Conservation (phyloP, 2,113 vertebrate genomes). For the Mesoclemmys tuberculata region DNA sequence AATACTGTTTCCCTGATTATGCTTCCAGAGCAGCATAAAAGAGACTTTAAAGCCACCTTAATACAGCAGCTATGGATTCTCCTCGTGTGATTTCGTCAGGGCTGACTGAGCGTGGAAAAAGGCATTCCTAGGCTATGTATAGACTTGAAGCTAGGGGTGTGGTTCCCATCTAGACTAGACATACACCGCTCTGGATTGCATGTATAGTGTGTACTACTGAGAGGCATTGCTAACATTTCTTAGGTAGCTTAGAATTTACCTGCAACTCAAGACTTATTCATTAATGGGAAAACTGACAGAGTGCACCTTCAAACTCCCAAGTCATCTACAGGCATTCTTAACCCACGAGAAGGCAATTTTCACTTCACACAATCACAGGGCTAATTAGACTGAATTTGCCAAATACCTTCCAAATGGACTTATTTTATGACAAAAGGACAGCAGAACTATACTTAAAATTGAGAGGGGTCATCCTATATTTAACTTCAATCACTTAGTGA, state of each 20-base stretch:
- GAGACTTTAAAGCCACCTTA: background rate
- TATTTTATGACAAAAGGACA: background rate
- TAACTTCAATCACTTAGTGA: no score
- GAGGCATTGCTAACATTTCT: background rate
- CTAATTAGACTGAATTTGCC: background rate
- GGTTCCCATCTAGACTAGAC: background rate
- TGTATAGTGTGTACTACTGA: background rate
- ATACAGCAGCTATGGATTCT: background rate
- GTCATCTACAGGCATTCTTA: background rate
- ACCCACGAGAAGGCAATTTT: background rate
- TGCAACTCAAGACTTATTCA: background rate
- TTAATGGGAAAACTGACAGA: background rate
- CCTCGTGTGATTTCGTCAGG: background rate
- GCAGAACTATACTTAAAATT: background rate
- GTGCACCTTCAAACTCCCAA: background rate
- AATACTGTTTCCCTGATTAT: background rate
- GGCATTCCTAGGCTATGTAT: background rate
- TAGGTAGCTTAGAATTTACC: background rate
- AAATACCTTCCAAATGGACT: constrained; percentile 17
- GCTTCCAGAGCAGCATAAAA: background rate
- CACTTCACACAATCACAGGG: background rate
- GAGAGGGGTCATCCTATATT: no score
- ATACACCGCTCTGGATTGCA: background rate
- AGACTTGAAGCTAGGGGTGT: background rate
- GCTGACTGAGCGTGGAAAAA: background rate